These are phyloP conservation scores for Holcopasites calliopsidis DNA, from an alignment of 1,140 invertebrate genomes.

Conservation along the genomic window DNA sequence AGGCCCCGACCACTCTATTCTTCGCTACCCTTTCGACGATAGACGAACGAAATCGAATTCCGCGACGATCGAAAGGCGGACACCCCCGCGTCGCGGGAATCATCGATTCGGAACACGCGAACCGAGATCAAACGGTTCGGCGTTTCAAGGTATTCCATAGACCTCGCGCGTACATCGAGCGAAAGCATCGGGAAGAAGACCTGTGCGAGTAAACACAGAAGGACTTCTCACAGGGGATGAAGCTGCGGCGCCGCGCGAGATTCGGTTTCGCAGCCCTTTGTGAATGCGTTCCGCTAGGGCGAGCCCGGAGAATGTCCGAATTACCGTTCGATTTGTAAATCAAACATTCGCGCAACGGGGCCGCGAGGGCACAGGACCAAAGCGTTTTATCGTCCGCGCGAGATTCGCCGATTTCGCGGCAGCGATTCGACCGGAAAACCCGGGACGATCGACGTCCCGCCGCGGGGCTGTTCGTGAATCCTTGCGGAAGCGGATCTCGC, in stretches of 20 bases:
- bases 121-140: conserved; percentile 17
- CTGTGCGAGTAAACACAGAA: conserved; percentile 43
- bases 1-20: too few relatives aligned
- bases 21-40: too few relatives aligned
- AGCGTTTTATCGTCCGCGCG: conserved; percentile 42
- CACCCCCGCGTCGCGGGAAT: not conserved
- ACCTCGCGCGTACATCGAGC: conserved; percentile 20
- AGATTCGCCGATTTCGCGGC: conserved; percentile 2
- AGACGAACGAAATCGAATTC: not conserved
- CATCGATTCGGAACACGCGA: too few relatives aligned
- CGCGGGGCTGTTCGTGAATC: too few relatives aligned
- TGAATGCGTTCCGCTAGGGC: conserved; percentile 2
- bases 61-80: not conserved
- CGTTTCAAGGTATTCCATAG: conserved; percentile 15
- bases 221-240: conserved; percentile 36
- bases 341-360: conserved; percentile 48
- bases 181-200: not conserved
- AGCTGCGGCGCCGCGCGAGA: conserved; percentile 28
- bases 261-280: conserved; percentile 39
- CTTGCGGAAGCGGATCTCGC: too few relatives aligned
- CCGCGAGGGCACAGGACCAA: conserved; percentile 12
- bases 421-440: conserved; percentile 2
- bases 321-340: conserved; percentile 65
- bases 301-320: conserved; percentile 44
- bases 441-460: not conserved